These are phyloP conservation scores for Lagocephalus sceleratus DNA, from an alignment of 2,797 vertebrate species.

Conservation along the genomic window DNA sequence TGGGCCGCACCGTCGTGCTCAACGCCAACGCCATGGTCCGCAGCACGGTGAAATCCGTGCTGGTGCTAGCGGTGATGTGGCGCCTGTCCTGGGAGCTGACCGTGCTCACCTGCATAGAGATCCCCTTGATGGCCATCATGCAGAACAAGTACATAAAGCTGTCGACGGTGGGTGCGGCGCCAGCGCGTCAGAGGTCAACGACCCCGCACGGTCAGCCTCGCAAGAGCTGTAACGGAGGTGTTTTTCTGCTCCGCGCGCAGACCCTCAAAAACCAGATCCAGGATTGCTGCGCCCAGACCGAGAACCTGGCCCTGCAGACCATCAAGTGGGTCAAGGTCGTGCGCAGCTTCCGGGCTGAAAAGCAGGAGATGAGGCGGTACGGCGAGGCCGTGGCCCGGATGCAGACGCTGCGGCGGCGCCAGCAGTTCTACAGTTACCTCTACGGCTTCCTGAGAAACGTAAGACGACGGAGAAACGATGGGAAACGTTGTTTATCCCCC, in stretches of 20 bases:
- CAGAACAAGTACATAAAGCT: constrained; percentile 73
- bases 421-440: constrained; percentile 55
- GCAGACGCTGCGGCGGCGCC: constrained; percentile 53
- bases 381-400: constrained; percentile 63
- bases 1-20: constrained; percentile 78
- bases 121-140: constrained; percentile 65
- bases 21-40: constrained; percentile 80
- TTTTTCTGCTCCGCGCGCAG: constrained; percentile 52
- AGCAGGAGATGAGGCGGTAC: constrained; percentile 71
- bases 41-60: constrained; percentile 69
- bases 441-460: constrained; percentile 76
- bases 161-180: constrained; percentile 63
- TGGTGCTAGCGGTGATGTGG: constrained; percentile 81
- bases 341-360: constrained; percentile 79
- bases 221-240: neutral
- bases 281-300: constrained; percentile 75
- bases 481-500: no score
- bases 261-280: constrained; percentile 75
- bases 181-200: no score
- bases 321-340: constrained; percentile 75
- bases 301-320: constrained; percentile 72
- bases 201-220: no score
- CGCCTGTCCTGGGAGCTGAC: constrained; percentile 82
- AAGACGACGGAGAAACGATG: constrained; percentile 3
- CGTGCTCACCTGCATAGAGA: constrained; percentile 77